Conservation (phyloP, 2,888 invertebrate genomes). For the Drosophila picticornis region DNA sequence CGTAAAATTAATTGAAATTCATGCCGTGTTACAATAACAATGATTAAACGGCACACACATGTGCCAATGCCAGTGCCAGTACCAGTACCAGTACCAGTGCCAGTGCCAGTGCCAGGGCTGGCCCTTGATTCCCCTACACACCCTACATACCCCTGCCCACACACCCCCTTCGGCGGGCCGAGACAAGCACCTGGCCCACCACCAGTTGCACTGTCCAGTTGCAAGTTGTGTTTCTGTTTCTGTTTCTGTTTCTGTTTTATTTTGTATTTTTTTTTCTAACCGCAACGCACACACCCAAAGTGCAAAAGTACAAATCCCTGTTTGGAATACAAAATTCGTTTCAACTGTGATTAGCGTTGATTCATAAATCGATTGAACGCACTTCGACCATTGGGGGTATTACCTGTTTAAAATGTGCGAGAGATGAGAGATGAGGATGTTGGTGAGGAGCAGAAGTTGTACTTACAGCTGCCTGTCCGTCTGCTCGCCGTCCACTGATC, state of each 20-base stretch:
- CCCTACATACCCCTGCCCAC: neutral
- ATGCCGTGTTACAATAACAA: slow-evolving; percentile 79
- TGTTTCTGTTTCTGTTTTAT: slow-evolving; percentile 30
- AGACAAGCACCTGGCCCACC: slow-evolving; percentile 38
- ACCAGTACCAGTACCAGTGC: slow-evolving; percentile 24
- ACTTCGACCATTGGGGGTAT: slow-evolving; percentile 16
- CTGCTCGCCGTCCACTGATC: slow-evolving; percentile 7
- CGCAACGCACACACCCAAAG: slow-evolving; percentile 80
- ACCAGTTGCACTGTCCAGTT: slow-evolving; percentile 31
- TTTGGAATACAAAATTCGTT: slow-evolving; percentile 81
- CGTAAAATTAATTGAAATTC: slow-evolving; percentile 79
- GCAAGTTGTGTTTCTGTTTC: slow-evolving; percentile 26
- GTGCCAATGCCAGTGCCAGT: slow-evolving; percentile 30
- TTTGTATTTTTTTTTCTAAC: slow-evolving; percentile 44
- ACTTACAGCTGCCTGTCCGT: slow-evolving; percentile 24
- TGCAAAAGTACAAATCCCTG: slow-evolving; percentile 85
- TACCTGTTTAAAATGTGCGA: neutral
- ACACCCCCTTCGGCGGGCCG: neutral
- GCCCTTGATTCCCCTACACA: slow-evolving; percentile 44
- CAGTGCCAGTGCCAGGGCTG: slow-evolving; percentile 53
- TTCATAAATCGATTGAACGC: slow-evolving; percentile 68
- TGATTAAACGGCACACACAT: slow-evolving; percentile 77
- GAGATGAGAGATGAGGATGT: neutral
- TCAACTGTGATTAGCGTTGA: slow-evolving; percentile 61
- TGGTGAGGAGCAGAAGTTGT: neutral